These are phyloP conservation scores for Plotosus lineatus DNA, from an alignment of 2,113 vertebrate genomes.

Conservation along the genomic window DNA sequence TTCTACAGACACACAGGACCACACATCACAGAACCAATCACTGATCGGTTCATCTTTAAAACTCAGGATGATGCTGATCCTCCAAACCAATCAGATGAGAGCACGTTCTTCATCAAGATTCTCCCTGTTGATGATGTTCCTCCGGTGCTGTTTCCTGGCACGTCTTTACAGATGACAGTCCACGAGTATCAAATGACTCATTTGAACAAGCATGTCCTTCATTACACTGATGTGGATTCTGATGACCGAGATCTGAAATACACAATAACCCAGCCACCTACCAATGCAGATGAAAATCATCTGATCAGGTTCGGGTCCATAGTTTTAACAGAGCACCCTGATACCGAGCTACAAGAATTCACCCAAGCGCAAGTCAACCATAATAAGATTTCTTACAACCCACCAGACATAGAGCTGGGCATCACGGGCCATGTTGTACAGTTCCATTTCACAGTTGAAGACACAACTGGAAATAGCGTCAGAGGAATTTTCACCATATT, in stretches of 20 bases:
- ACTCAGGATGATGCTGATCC: slow-evolving; percentile 93
- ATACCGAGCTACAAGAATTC: slow-evolving; percentile 81
- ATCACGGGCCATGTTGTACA: slow-evolving; percentile 88
- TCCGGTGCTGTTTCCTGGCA: slow-evolving; percentile 81
- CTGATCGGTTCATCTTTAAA: slow-evolving; percentile 85
- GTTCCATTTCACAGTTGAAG: slow-evolving; percentile 87
- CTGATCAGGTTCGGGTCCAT: slow-evolving; percentile 77
- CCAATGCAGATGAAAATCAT: slow-evolving; percentile 86
- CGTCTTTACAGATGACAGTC: slow-evolving; percentile 84
- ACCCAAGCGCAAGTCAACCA: slow-evolving; percentile 96
- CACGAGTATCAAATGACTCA: slow-evolving; percentile 87
- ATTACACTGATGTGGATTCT: slow-evolving; percentile 89
- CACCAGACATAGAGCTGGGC: slow-evolving; percentile 84
- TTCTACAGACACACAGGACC: slow-evolving; percentile 86
- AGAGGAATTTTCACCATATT: slow-evolving; percentile 83
- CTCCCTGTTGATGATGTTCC: slow-evolving; percentile 86
- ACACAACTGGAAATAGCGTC: slow-evolving; percentile 81
- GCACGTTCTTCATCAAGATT: slow-evolving; percentile 78
- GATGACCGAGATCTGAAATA: slow-evolving; percentile 89
- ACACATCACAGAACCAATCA: slow-evolving; percentile 79
- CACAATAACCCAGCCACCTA: slow-evolving; percentile 80
- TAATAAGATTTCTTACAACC: slow-evolving; percentile 87
- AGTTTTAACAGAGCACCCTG: slow-evolving; percentile 83
- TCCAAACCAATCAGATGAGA: slow-evolving; percentile 83
- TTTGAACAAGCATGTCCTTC: slow-evolving; percentile 82